Conservation (phyloP, 2,797 vertebrate species). For the Parambassis ranga region DNA sequence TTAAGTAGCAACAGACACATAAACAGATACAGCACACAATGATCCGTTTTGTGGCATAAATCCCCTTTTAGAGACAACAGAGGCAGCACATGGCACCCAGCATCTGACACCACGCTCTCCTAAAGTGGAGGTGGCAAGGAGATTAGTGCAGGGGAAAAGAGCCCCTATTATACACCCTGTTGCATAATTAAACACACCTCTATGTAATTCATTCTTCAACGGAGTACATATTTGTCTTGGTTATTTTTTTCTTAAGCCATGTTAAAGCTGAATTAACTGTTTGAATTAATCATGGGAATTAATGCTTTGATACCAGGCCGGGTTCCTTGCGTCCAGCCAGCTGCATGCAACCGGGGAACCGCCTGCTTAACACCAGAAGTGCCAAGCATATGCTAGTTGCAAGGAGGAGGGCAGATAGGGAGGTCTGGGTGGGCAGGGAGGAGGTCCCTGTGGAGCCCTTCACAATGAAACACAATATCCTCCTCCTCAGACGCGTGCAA, state of each 20-base stretch:
- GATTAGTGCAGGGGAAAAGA: conserved; percentile 71
- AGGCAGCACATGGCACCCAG: conserved; percentile 69
- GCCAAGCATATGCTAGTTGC: conserved; percentile 90
- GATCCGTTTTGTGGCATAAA: conserved; percentile 45
- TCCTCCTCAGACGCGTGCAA: conserved; percentile 86
- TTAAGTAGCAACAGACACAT: conserved; percentile 39
- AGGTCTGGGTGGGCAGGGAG: conserved; percentile 75
- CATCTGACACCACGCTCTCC: conserved; percentile 66
- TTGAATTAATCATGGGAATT: conserved; percentile 88
- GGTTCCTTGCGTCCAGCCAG: conserved; percentile 80
- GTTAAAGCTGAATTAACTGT: conserved; percentile 81
- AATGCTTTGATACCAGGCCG: conserved; percentile 76
- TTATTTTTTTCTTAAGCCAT: conserved; percentile 80
- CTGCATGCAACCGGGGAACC: conserved; percentile 81
- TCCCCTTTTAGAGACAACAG: conserved; percentile 60
- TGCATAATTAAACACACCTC: conserved; percentile 81
- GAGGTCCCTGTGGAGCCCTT: conserved; percentile 80
- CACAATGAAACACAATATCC: conserved; percentile 91
- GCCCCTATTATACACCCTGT: conserved; percentile 73
- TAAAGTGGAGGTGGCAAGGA: conserved; percentile 67
- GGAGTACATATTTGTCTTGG: conserved; percentile 85
- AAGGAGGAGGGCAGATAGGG: conserved; percentile 73
- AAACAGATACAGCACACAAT: conserved; percentile 21
- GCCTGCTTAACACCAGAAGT: conserved; percentile 84
- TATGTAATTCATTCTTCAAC: conserved; percentile 76